Conservation (phyloP, 2,888 invertebrate genomes). For the Exocentrus adspersus region DNA sequence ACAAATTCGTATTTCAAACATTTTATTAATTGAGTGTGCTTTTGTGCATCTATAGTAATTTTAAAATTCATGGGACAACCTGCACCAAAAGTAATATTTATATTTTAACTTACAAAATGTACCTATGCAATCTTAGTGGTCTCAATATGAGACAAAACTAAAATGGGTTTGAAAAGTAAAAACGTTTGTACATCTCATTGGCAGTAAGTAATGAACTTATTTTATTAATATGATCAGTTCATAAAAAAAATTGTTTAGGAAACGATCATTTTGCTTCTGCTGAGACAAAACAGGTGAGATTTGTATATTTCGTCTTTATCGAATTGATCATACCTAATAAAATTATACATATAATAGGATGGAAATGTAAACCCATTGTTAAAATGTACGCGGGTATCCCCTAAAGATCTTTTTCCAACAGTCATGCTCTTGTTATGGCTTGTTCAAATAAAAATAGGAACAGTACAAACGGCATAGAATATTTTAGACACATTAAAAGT, state of each 20-base stretch:
- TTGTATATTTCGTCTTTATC: too few relatives aligned
- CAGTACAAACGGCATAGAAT: too few relatives aligned
- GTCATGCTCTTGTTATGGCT: background rate
- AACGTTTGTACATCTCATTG: conserved; percentile 31
- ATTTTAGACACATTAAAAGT: too few relatives aligned
- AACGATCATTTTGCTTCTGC: too few relatives aligned
- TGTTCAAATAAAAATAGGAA: too few relatives aligned
- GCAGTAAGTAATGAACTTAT: conserved; percentile 6
- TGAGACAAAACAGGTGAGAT: too few relatives aligned
- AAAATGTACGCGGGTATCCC: conserved; percentile 15
- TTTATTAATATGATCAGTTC: background rate
- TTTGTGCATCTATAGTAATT: background rate
- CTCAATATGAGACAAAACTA: conserved; percentile 47
- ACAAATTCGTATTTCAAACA: too few relatives aligned
- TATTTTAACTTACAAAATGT: background rate
- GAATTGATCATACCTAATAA: conserved; percentile 4
- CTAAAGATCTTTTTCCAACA: conserved; percentile 9
- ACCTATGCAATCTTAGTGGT: conserved; percentile 18
- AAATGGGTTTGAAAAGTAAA: conserved; percentile 31
- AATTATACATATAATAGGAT: background rate
- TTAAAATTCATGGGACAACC: background rate
- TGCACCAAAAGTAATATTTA: conserved; percentile 10
- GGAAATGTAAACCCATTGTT: conserved; percentile 19
- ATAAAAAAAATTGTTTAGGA: too few relatives aligned
- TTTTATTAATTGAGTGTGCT: background rate